Evolutionary conservation across 2,888 invertebrate genomes (phyloP).

Genomic region (Lomographa bimaculata): DNA sequence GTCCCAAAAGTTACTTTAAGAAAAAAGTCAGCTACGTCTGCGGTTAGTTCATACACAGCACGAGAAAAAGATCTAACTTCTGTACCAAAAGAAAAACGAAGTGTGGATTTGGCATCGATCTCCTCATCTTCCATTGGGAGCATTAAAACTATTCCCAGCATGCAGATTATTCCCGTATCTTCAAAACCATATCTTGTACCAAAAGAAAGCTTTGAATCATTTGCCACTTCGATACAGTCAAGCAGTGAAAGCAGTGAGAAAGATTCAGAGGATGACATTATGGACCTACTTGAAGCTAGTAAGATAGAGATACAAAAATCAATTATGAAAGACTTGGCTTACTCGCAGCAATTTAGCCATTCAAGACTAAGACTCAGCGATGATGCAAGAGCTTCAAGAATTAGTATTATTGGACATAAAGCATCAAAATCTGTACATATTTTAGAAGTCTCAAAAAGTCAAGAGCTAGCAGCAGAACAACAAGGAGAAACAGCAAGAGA

Average conservation of each 20-base stretch:
- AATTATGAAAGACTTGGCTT: slow-evolving; percentile 65
- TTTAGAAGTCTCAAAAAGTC: too few species aligned
- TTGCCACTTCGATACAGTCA: slow-evolving; percentile 61
- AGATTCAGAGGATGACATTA: slow-evolving; percentile 48
- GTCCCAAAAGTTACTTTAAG: slow-evolving; percentile 65
- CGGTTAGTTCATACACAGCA: slow-evolving; percentile 34
- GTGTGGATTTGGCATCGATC: slow-evolving; percentile 33
- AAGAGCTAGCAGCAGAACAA: too few species aligned
- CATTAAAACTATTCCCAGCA: slow-evolving; percentile 65
- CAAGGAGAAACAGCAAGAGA: too few species aligned
- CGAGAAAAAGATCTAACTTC: slow-evolving; percentile 41
- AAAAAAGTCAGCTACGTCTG: slow-evolving; percentile 46
- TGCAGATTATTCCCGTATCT: slow-evolving; percentile 50
- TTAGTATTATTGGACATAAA: too few species aligned
- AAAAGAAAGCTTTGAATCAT: slow-evolving; percentile 65
- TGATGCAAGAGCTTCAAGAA: slow-evolving; percentile 37
- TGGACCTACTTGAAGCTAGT: slow-evolving; percentile 55
- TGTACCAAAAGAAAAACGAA: slow-evolving; percentile 35
- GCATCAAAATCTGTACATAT: slow-evolving; percentile 43
- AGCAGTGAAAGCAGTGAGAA: slow-evolving; percentile 34
- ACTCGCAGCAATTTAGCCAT: slow-evolving; percentile 46
- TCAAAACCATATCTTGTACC: slow-evolving; percentile 40
- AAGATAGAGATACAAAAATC: slow-evolving; percentile 68
- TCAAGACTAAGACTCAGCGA: slow-evolving; percentile 30
- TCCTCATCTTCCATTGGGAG: slow-evolving; percentile 54